These are phyloP conservation scores for Pionites leucogaster DNA, from an alignment of 2,113 vertebrate genomes.

Conservation along the genomic window DNA sequence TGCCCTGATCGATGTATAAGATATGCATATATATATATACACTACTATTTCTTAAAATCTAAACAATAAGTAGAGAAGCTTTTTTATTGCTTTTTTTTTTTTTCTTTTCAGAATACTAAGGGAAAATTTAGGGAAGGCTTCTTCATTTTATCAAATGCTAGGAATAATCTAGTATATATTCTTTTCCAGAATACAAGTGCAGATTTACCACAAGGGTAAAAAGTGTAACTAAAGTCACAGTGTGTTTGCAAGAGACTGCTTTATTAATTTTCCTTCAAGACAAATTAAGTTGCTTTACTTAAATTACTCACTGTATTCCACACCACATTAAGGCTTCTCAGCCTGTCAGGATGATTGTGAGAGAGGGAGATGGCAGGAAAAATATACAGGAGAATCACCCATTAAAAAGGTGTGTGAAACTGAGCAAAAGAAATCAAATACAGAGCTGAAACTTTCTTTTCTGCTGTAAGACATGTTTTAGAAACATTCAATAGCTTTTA, in stretches of 20 bases:
- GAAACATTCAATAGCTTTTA: background rate
- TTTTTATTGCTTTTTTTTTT: background rate
- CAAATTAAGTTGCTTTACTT: constrained; percentile 52
- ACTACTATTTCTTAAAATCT: background rate
- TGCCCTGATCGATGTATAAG: background rate
- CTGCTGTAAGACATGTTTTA: background rate
- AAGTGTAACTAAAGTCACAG: background rate
- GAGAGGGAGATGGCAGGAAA: constrained; percentile 1
- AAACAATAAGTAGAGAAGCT: background rate
- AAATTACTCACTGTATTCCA: constrained; percentile 49
- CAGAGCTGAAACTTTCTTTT: constrained; percentile 12
- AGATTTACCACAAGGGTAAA: background rate
- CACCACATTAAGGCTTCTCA: constrained; percentile 6
- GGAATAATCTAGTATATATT: background rate
- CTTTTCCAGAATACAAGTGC: background rate
- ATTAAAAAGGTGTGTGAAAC: background rate
- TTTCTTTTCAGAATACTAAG: background rate
- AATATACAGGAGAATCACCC: background rate
- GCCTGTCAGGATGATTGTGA: constrained; percentile 12
- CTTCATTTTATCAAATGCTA: background rate
- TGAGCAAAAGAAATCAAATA: background rate
- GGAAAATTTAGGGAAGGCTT: background rate
- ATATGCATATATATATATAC: background rate
- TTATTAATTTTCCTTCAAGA: constrained; percentile 65
- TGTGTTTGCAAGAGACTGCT: background rate